phyloP scores from a whole-genome alignment of 1,140 invertebrate species.

The Campoletis sonorensis region DNA sequence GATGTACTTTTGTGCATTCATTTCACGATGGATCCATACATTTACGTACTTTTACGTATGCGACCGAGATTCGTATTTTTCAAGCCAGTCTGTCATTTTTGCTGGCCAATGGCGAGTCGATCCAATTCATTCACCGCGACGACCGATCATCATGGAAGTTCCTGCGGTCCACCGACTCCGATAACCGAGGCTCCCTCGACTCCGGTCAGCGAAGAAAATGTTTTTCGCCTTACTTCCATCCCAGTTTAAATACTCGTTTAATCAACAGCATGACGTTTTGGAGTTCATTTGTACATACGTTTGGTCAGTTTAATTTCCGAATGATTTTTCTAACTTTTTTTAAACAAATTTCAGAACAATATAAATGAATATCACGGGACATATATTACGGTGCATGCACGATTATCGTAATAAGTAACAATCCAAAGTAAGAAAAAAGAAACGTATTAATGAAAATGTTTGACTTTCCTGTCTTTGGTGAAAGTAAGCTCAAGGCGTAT shows the following conservation, averaged over 20 bases:
- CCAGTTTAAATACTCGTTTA: neutral
- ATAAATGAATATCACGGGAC: no score
- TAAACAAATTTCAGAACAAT: no score
- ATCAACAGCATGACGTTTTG: no score
- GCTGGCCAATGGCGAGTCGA: conserved; percentile 68
- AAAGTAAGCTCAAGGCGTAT: conserved; percentile 35
- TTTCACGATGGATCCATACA: conserved; percentile 88
- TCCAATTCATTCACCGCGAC: conserved; percentile 70
- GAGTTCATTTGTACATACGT: neutral
- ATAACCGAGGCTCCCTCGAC: conserved; percentile 73
- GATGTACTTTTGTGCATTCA: conserved; percentile 88
- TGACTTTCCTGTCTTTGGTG: neutral
- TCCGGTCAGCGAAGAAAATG: conserved; percentile 67
- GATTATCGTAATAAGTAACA: neutral
- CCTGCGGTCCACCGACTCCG: conserved; percentile 71
- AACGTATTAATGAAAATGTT: neutral
- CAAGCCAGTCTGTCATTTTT: conserved; percentile 70
- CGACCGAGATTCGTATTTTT: conserved; percentile 67
- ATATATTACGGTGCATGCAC: neutral
- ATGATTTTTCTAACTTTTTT: no score
- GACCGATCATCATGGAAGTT: conserved; percentile 69
- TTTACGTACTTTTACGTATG: conserved; percentile 85
- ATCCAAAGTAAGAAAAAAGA: conserved; percentile 11
- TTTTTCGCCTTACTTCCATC: neutral
- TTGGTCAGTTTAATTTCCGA: neutral